phyloP scores from a whole-genome alignment of 2,888 invertebrate genomes.

The Coenonympha arcania region DNA sequence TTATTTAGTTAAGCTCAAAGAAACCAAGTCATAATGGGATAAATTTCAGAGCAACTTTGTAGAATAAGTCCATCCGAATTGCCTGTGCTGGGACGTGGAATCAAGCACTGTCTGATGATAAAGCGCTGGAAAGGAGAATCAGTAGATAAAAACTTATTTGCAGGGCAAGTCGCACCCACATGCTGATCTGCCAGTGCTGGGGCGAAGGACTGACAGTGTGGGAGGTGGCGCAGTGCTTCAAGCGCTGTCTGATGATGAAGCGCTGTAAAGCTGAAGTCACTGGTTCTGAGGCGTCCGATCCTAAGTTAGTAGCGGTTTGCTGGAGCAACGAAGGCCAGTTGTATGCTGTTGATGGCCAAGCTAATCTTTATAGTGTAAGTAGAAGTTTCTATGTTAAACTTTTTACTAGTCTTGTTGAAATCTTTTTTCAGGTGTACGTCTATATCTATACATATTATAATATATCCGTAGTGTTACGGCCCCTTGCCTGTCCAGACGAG shows the following conservation, averaged over 20 bases:
- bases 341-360: conserved; percentile 51
- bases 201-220: conserved; percentile 58
- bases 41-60: too few species aligned
- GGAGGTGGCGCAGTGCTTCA: conserved; percentile 65
- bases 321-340: conserved; percentile 60
- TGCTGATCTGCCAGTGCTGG: conserved; percentile 61
- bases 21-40: too few species aligned
- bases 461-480: too few species aligned
- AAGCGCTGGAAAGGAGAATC: too few species aligned
- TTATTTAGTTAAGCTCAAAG: too few species aligned
- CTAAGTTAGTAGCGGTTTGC: conserved; percentile 45
- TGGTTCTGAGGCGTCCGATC: conserved; percentile 48
- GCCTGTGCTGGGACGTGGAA: too few species aligned
- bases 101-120: too few species aligned
- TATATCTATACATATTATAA: too few species aligned
- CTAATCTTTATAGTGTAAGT: conserved; percentile 56
- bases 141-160: not conserved
- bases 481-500: too few species aligned
- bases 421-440: too few species aligned
- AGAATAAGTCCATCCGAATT: too few species aligned
- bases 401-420: too few species aligned
- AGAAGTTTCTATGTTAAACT: not conserved
- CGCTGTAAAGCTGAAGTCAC: conserved; percentile 43
- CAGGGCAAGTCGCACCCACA: conserved; percentile 58
- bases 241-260: conserved; percentile 51